Conservation (phyloP, 2,888 invertebrate genomes). For the Tubulanus polymorphus region DNA sequence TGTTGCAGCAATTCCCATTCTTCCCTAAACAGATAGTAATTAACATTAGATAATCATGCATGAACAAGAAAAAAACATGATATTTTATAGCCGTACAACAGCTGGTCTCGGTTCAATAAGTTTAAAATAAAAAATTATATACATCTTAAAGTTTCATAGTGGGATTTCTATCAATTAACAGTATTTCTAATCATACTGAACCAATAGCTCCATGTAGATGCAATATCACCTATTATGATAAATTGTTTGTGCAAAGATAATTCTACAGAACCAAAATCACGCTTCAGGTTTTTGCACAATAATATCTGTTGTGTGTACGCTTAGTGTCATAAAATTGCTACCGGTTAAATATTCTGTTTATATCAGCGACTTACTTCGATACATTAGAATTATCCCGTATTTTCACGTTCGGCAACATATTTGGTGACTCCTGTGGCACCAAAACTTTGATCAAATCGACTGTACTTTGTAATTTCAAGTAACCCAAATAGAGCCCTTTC, state of each 20-base stretch:
- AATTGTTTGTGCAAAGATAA: not conserved
- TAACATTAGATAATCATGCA: no score
- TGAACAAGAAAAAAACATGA: constrained; percentile 5
- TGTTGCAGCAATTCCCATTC: constrained; percentile 89
- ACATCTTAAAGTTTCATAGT: no score
- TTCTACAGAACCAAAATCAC: not conserved
- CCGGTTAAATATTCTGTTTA: not conserved
- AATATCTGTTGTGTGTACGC: not conserved
- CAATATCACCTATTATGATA: no score
- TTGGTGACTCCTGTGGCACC: constrained; percentile 87
- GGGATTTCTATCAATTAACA: no score
- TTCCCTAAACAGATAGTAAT: constrained; percentile 70
- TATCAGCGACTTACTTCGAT: constrained; percentile 68
- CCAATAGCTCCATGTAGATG: no score
- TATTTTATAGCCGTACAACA: not conserved
- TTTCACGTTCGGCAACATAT: constrained; percentile 89
- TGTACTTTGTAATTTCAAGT: constrained; percentile 92
- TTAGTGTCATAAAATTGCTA: not conserved
- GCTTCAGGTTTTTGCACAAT: not conserved
- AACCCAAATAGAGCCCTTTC: constrained; percentile 89
- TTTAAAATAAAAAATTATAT: no score
- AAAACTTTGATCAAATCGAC: constrained; percentile 91
- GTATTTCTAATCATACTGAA: no score
- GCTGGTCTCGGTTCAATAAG: no score
- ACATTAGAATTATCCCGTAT: constrained; percentile 93